phyloP scores from a whole-genome alignment of 2,888 invertebrate genomes.

The Sinodicranocentrus sp. region DNA sequence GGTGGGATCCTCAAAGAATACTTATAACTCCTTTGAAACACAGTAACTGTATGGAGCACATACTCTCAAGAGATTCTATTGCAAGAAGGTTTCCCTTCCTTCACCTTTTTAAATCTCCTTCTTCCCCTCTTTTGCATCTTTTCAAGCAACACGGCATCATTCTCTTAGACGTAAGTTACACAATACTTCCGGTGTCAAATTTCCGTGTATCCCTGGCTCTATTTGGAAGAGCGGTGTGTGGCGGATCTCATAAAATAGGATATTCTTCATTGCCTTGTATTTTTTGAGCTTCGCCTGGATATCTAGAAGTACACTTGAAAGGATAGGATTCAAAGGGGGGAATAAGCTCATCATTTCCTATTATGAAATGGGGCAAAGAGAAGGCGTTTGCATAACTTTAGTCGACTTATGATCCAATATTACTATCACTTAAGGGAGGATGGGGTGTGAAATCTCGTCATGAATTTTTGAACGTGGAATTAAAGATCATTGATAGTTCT shows the following conservation, averaged over 20 bases:
- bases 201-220: background rate
- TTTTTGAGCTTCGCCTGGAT: too few relatives aligned
- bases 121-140: conserved; percentile 3
- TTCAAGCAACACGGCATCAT: background rate
- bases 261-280: background rate
- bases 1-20: conserved; percentile 23
- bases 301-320: too few relatives aligned
- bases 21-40: conserved; percentile 13
- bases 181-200: conserved; percentile 34
- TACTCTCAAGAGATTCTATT: background rate
- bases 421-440: conserved; percentile 17
- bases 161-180: background rate
- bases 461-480: conserved; percentile 33
- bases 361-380: background rate
- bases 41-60: background rate
- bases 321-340: background rate
- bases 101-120: conserved; percentile 1
- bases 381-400: conserved; percentile 34
- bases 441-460: conserved; percentile 47
- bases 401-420: conserved; percentile 30
- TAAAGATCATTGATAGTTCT: conserved; percentile 51
- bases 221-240: background rate
- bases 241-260: conserved; percentile 11
- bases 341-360: conserved; percentile 34
- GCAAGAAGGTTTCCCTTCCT: background rate